Evolutionary conservation across 2,797 vertebrate genomes (phyloP).

Genomic region (Macrochelys suwanniensis): DNA sequence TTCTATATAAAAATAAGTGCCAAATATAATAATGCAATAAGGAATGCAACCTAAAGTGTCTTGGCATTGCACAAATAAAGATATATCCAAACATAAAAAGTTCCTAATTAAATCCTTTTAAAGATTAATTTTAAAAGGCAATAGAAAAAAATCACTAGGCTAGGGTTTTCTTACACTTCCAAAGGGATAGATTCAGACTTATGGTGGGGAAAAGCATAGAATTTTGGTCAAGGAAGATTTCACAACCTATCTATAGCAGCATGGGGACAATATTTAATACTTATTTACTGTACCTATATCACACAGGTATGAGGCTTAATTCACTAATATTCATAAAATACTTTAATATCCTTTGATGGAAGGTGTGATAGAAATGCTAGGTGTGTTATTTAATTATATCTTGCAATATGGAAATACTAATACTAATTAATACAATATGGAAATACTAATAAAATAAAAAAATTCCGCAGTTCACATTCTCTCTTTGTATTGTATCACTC

Average conservation of each 20-base stretch:
- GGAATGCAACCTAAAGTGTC: background rate
- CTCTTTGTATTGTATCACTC: background rate
- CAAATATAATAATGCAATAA: background rate
- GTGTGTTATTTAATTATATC: background rate
- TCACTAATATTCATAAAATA: background rate
- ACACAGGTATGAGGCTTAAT: background rate
- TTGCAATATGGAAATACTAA: background rate
- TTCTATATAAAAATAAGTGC: background rate
- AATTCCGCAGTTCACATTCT: background rate
- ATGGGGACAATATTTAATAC: background rate
- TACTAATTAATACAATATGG: no score
- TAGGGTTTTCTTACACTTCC: background rate
- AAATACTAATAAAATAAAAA: background rate
- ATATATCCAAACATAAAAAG: fast-evolving
- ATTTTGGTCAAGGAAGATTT: background rate
- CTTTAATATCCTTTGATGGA: background rate
- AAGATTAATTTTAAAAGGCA: background rate
- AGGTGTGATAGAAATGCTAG: background rate
- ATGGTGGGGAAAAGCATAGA: background rate
- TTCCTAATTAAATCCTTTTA: background rate
- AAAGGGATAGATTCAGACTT: background rate
- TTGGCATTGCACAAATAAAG: background rate
- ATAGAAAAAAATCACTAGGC: background rate
- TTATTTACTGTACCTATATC: background rate
- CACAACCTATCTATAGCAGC: background rate